Base-by-base conservation (phyloP, 2,888 invertebrate species). In the Drosophila prolongata region DNA sequence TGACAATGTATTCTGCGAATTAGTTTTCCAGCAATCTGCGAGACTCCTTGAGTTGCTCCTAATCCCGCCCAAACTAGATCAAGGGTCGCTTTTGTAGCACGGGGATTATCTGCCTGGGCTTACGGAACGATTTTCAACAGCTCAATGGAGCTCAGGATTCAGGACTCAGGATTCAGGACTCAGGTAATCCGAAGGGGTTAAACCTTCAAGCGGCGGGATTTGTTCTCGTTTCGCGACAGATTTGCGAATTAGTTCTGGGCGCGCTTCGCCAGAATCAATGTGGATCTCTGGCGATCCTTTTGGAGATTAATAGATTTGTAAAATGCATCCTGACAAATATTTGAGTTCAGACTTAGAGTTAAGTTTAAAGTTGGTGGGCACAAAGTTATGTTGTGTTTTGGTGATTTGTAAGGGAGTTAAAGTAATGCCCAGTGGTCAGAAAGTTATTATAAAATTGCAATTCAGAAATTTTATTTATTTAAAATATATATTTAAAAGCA, bases 161-260 rank as follows among this genome's bases (percentile, higher is more conserved):
- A 6, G 30, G 50, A 30, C 50, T 65, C 83, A 83, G n/a, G n/a
- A n/a, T n/a, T 14, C 30, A 6, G 30, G 50, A 30, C 50, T 65
- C 83, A 83, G 83, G 83, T 86, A 86, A 83, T 83, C 86, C 69
- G 60, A 80, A 85, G 86, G 83, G 83, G 83, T 83, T 85, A 83
- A 85, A 73, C 77, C 70, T 56, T 68, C 53, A 52, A 40, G 24
- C 42, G 10, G 16, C 67, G 24, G 80, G 83, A 85, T 83, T 83
- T 85, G 70, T 73, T 75, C 66, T 69, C 78, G 60, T 85, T 82
- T 82, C 82, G 69, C 62, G 65, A 64, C 72, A 76, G 77, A 79
- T 83, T 83, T 83, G 67, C 80, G 76, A 81, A 76, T 54, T 68
- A 53, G 59, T 52, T 58, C 50, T 58, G 58, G 49, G 46, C 53